These are phyloP conservation scores for Chorisops tibialis DNA, from an alignment of 2,888 invertebrate genomes.

Conservation along the genomic window DNA sequence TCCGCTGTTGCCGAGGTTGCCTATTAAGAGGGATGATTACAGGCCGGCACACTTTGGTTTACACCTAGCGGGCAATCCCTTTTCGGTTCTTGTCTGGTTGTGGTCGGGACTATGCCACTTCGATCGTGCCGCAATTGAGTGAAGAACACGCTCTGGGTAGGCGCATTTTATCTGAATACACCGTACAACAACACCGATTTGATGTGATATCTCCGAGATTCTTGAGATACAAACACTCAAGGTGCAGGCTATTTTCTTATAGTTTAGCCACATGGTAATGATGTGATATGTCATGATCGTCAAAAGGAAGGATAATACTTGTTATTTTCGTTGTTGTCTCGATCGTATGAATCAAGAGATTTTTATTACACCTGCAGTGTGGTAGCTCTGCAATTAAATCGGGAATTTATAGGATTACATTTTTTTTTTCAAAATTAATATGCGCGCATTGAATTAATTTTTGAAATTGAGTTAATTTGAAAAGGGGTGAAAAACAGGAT, in stretches of 20 bases:
- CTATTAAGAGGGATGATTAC: conserved; percentile 54
- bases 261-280: conserved; percentile 4
- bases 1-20: conserved; percentile 52
- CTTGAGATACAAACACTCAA: neutral
- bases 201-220: neutral
- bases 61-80: conserved; percentile 50
- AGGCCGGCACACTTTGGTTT: conserved; percentile 54
- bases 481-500: too few relatives aligned
- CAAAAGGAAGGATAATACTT: neutral
- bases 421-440: too few relatives aligned
- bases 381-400: too few relatives aligned
- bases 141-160: neutral
- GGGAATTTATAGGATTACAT: too few relatives aligned
- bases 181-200: neutral
- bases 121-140: conserved; percentile 31
- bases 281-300: conserved; percentile 13
- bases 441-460: too few relatives aligned
- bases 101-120: conserved; percentile 30
- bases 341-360: too few relatives aligned
- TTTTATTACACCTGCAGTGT: too few relatives aligned
- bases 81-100: conserved; percentile 31
- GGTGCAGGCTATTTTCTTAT: conserved; percentile 18
- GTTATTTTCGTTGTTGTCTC: too few relatives aligned
- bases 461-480: too few relatives aligned
- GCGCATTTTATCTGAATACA: neutral